Conservation (phyloP, 2,113 vertebrate species). For the Mola mola region DNA sequence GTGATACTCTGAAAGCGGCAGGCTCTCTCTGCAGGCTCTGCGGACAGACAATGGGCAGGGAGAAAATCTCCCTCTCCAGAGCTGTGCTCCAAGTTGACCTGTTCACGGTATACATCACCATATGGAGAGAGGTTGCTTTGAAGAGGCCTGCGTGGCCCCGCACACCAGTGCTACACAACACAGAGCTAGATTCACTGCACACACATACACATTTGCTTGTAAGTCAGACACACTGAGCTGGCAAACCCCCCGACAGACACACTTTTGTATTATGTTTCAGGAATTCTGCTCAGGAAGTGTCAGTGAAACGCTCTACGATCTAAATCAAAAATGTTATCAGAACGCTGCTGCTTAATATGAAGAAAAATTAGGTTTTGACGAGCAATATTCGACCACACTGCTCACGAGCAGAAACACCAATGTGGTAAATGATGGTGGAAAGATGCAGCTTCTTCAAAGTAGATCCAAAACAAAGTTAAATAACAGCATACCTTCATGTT, state of each 20-base stretch:
- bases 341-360: slow-evolving; percentile 43
- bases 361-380: slow-evolving; percentile 48
- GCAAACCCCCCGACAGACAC: neutral
- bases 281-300: slow-evolving; percentile 16
- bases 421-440: slow-evolving; percentile 41
- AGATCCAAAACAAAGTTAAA: slow-evolving; percentile 38
- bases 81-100: slow-evolving; percentile 60
- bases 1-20: slow-evolving; percentile 61
- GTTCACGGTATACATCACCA: slow-evolving; percentile 31
- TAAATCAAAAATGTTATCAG: slow-evolving; percentile 44
- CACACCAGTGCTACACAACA: slow-evolving; percentile 24
- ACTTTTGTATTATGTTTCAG: slow-evolving; percentile 12
- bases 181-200: neutral
- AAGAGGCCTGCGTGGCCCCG: slow-evolving; percentile 44
- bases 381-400: slow-evolving; percentile 40
- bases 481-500: neutral
- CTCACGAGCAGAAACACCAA: slow-evolving; percentile 27
- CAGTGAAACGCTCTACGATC: slow-evolving; percentile 34
- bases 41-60: slow-evolving; percentile 66
- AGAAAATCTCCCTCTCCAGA: slow-evolving; percentile 54
- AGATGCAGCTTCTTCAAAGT: slow-evolving; percentile 33
- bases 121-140: slow-evolving; percentile 58
- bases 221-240: slow-evolving; percentile 14
- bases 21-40: slow-evolving; percentile 68
- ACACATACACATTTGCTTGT: slow-evolving; percentile 1